Evolutionary conservation across 2,797 vertebrate species (phyloP).

Genomic region (Poeciliopsis turneri): DNA sequence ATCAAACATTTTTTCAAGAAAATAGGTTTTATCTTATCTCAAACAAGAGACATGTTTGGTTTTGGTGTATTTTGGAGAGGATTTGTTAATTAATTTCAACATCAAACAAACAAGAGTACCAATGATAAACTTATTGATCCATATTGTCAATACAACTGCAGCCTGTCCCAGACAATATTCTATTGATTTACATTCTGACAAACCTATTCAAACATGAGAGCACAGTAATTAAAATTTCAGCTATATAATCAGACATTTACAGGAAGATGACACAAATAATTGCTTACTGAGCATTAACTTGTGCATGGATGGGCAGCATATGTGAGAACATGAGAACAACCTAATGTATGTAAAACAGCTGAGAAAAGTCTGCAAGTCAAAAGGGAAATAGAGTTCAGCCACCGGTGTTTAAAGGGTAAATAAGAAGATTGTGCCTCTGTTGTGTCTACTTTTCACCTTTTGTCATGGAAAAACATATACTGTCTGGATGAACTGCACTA

Average conservation of each 20-base stretch:
- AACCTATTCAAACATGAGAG: not conserved
- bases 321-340: not conserved
- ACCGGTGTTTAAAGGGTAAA: not conserved
- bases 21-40: not conserved
- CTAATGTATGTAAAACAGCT: not conserved
- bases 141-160: not conserved
- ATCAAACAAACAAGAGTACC: not conserved
- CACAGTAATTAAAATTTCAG: not conserved
- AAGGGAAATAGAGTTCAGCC: not conserved
- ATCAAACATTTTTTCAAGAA: not conserved
- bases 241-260: not conserved
- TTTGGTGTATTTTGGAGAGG: not conserved
- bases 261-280: constrained; percentile 1
- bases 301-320: constrained; percentile 1
- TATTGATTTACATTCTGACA: not conserved
- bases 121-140: not conserved
- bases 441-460: not conserved
- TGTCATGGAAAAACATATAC: not conserved
- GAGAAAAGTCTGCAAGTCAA: not conserved
- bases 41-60: not conserved
- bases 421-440: not conserved
- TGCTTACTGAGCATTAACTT: not conserved
- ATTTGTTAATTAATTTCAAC: constrained; percentile 4
- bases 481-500: not conserved
- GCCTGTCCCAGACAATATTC: not conserved